phyloP scores from a whole-genome alignment of 2,797 vertebrate genomes.

The Eulemur mongoz region DNA sequence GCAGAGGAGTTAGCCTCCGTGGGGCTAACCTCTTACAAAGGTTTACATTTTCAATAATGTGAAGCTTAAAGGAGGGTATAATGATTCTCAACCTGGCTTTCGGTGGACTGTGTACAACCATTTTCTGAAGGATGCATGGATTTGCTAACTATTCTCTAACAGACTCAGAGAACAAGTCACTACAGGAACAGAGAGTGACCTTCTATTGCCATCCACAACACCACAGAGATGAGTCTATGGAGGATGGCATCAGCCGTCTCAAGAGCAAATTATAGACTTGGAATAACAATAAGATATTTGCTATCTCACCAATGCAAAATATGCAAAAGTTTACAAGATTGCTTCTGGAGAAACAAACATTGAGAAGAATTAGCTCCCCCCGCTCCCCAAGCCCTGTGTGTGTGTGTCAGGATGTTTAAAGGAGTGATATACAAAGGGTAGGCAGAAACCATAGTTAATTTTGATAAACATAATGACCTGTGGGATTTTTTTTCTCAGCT shows the following conservation, averaged over 20 bases:
- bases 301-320: slow-evolving; percentile 47
- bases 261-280: slow-evolving; percentile 64
- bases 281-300: slow-evolving; percentile 49
- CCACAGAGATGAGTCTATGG: neutral
- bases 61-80: neutral
- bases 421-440: slow-evolving; percentile 37
- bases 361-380: slow-evolving; percentile 20
- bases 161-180: neutral
- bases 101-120: neutral
- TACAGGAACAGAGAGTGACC: slow-evolving; percentile 27
- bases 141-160: neutral
- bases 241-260: neutral
- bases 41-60: neutral
- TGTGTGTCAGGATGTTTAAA: neutral
- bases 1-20: neutral
- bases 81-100: neutral
- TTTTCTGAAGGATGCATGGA: neutral
- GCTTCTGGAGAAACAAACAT: slow-evolving; percentile 47
- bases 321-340: slow-evolving; percentile 61
- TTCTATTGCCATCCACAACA: slow-evolving; percentile 46
- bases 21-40: neutral
- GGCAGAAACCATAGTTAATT: slow-evolving; percentile 60
- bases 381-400: neutral
- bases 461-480: slow-evolving; percentile 71
- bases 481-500: slow-evolving; percentile 63